These are phyloP conservation scores for Bubo bubo DNA, from an alignment of 2,113 vertebrate genomes.

Conservation along the genomic window DNA sequence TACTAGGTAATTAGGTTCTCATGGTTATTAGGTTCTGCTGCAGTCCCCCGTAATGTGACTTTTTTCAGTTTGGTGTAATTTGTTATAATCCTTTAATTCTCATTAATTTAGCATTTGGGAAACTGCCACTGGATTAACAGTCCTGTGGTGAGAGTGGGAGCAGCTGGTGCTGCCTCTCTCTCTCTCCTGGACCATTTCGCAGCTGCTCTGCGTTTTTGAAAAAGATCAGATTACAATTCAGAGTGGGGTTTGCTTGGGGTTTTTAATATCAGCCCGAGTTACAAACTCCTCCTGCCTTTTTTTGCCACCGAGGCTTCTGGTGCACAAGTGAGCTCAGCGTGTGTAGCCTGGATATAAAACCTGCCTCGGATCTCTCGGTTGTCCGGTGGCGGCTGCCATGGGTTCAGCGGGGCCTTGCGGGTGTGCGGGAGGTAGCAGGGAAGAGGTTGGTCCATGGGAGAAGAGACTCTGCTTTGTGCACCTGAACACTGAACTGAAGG, in stretches of 20 bases:
- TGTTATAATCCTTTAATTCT: neutral
- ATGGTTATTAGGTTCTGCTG: neutral
- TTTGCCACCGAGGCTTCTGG: neutral
- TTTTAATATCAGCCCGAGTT: neutral
- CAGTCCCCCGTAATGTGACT: neutral
- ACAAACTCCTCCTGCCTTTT: neutral
- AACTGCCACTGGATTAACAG: neutral
- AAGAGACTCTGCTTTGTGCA: neutral
- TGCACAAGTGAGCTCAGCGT: neutral
- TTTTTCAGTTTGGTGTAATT: neutral
- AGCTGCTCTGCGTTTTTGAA: neutral
- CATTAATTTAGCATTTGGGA: neutral
- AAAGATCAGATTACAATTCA: neutral
- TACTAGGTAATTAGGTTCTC: accelerated
- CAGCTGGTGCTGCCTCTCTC: neutral
- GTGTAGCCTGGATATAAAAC: accelerated
- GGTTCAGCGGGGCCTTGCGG: neutral
- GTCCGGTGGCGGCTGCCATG: too few relatives aligned
- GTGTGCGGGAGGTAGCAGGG: accelerated
- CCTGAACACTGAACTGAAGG: neutral
- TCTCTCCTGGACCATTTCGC: neutral
- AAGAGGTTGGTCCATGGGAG: neutral
- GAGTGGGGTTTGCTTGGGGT: neutral
- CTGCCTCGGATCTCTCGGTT: accelerated
- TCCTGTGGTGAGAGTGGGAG: neutral